Evolutionary conservation across 2,113 vertebrate species (phyloP).

Genomic region (Danio rerio): GRCz12tu NC_133178.1:60429501-60430000

Average conservation of each 20-base stretch:
- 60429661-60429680: constrained; percentile 84
- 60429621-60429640: constrained; percentile 66
- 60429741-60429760: constrained; percentile 59
- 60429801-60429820: no score
- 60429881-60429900: background rate
- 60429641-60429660: constrained; percentile 76
- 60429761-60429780: background rate
- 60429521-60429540: constrained; percentile 60
- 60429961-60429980: no score
- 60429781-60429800: background rate
- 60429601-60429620: constrained; percentile 64
- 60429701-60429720: background rate
- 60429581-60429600: constrained; percentile 89
- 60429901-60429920: background rate
- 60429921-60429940: background rate
- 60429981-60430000: no score
- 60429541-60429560: constrained; percentile 72
- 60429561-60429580: constrained; percentile 87
- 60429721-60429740: constrained; percentile 84
- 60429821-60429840: background rate
- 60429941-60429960: no score
- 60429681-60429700: constrained; percentile 81
- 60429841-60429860: background rate
- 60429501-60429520: constrained; percentile 48
- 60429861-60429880: background rate